These are phyloP conservation scores for Osmerus mordax DNA, from an alignment of 2,113 vertebrate genomes.

Conservation along the genomic window DNA sequence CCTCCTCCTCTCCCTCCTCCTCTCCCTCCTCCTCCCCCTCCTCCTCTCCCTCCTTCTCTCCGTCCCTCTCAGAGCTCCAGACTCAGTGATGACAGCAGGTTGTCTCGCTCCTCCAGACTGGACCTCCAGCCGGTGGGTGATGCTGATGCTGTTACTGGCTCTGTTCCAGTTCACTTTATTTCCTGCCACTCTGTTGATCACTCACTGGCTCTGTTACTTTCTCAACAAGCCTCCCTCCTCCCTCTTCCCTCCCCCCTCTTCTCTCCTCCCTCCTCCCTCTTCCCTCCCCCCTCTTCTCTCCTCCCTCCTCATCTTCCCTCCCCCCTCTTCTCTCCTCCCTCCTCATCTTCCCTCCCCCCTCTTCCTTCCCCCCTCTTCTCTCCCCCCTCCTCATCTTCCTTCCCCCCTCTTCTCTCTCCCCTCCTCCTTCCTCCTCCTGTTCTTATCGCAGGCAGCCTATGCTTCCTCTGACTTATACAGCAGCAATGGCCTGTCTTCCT, in stretches of 20 bases:
- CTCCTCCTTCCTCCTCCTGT: constrained; percentile 2
- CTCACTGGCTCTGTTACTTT: too few species aligned
- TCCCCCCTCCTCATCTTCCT: not conserved
- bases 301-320: not conserved
- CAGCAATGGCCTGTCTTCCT: constrained; percentile 56
- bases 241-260: constrained; percentile 1
- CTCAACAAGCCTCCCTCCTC: too few species aligned
- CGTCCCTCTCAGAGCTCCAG: constrained; percentile 63
- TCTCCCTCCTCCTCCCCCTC: not conserved
- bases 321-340: too few species aligned
- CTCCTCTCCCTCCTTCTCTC: not conserved
- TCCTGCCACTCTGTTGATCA: too few species aligned
- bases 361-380: not conserved
- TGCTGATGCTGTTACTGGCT: too few species aligned
- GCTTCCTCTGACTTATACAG: constrained; percentile 61
- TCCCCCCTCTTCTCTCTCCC: not conserved
- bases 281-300: not conserved
- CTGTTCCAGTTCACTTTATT: too few species aligned
- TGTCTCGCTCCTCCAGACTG: constrained; percentile 55
- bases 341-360: not conserved
- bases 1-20: not conserved
- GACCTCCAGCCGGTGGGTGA: constrained; percentile 64
- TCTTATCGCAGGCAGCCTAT: constrained; percentile 49
- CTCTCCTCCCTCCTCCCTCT: not conserved
- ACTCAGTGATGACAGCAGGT: constrained; percentile 61